Base-by-base conservation (phyloP, 1,140 invertebrate genomes). In the Drosophila simulans region DNA sequence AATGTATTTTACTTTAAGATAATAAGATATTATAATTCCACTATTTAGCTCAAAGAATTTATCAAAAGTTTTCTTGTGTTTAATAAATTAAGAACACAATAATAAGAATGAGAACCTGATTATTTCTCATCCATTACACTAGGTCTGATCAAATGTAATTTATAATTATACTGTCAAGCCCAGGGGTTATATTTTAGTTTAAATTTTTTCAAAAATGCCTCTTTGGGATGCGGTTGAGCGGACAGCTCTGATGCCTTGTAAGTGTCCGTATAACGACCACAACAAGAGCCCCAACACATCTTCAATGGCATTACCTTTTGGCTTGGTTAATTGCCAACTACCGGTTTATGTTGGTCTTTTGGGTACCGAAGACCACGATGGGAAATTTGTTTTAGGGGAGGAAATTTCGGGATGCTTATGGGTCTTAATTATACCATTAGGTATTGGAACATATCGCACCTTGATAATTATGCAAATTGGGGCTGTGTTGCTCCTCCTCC, bases 291-390 rank as follows among this genome's bases (percentile, higher is more conserved):
- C 37, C 37, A 55, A 27, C 56, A 60, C 56, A 63, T 63, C 63
- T 66, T 65, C 63, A 65, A 49, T 65, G 42, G 57, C 34, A 48
- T 27, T 65, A 65, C 55, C 63, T 65, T 63, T 65, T 64, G 63
- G 63, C 59, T 65, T 64, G 42, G 63, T 22, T 83, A 83, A 82
- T 82, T 82, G 80, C 80, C 80, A 78, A 83, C 75, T 83, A 83
- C 80, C 80, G 80, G 80, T 83, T 83, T 83, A 78, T 58, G 63
- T 62, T 48, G 10, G 57, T 63, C 42, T 65, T 46, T 40, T 20
- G 63, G 43, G 39, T 40, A 39, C n/a, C n/a, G 5, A 15, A 31
- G 31, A 37, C n/a, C 37, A 12, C 20, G n/a, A 25, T 31, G 8
- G 17, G 20, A 39, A 39, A 52, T 53, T 48, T 39, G 17, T 39